Percentiles rank a stretch among this genome's conserved stretches.
phyloP scores from a whole-genome alignment of 2,888 invertebrate species.

The Blastobasis lacticolella region DNA sequence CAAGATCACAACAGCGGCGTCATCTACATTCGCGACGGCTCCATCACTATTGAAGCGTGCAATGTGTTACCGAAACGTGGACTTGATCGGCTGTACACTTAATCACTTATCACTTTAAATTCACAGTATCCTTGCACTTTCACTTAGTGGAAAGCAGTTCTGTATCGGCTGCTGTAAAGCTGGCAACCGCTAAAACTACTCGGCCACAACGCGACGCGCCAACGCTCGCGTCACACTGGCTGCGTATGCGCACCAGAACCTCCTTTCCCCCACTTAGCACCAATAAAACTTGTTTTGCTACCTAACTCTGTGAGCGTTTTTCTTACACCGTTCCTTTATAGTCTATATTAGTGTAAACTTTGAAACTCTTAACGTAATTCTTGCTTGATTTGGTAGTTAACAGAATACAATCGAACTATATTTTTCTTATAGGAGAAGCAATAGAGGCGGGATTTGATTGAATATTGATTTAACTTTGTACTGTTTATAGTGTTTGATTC shows the following conservation, averaged over 20 bases:
- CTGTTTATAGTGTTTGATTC: too few relatives aligned
- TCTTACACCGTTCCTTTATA: too few relatives aligned
- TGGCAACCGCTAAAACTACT: slow-evolving; percentile 45
- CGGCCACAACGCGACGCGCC: slow-evolving; percentile 12
- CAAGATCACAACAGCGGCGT: neutral
- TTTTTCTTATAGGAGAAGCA: too few relatives aligned
- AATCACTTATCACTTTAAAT: slow-evolving; percentile 30
- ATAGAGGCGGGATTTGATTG: too few relatives aligned
- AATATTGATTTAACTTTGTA: too few relatives aligned
- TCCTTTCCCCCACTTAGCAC: slow-evolving; percentile 34
- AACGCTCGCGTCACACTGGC: slow-evolving; percentile 43
- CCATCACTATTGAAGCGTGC: neutral
- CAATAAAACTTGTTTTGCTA: neutral
- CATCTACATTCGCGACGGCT: slow-evolving; percentile 1
- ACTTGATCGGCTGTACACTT: slow-evolving; percentile 11
- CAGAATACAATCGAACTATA: too few relatives aligned
- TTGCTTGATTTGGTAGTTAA: too few relatives aligned
- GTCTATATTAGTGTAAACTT: too few relatives aligned
- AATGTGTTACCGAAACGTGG: slow-evolving; percentile 1
- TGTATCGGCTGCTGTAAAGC: slow-evolving; percentile 38
- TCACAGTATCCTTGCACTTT: slow-evolving; percentile 49
- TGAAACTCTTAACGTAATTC: too few relatives aligned
- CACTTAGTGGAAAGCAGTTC: slow-evolving; percentile 48
- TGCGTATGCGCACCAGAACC: slow-evolving; percentile 39
- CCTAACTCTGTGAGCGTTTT: too few relatives aligned